Base-by-base conservation (phyloP, 2,797 vertebrate species). In the Gorsachius magnificus region DNA sequence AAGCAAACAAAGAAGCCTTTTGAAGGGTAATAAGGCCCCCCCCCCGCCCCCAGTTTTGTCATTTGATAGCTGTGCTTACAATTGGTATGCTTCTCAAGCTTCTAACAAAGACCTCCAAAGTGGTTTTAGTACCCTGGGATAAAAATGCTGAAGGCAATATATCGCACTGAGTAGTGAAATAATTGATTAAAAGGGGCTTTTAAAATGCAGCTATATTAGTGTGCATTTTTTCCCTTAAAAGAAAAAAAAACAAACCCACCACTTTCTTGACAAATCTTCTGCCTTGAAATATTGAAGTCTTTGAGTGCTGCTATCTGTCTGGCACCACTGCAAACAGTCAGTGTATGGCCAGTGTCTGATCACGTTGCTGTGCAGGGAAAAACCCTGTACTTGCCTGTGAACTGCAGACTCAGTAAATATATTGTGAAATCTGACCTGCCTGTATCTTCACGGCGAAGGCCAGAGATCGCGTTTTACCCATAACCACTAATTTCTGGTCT, bases 1-100 rank as follows among this genome's bases (percentile, higher is more conserved):
- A 71, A 50, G 35, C 60, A 78, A 87, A 95, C 88, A 93, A 96
- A 95, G 89, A 80, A 93, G n/a, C 18, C 69, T 80, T 96, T 96
- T 89, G 72, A 76, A 85, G 54, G 64, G 36, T 74, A 74, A 16
- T 88, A 95, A 94, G 54, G 5, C 38, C 10, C 38, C 10, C 38
- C 10, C 33, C 36, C 29, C 46, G 20, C 61, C 48, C 19, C 11
- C 21, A 83, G 90, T 90, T 92, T 90, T 92, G 53, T 89, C 83
- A 75, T 65, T 95, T 93, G 79, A 66, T 94, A 75, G 69, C 64
- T 85, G 29, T 87, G 45, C 81, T 87, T 93, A 33, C 19, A 54
- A 16, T 90, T 76, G 36, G 5, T 87, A 17, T 79, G 56, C n/a
- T 83, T 93, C 68, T 92, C 71, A 75, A 61, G 65, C 83, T 89